Percentiles rank a stretch among this genome's conserved stretches.
These are phyloP conservation scores for Cyrtonyx montezumae DNA, from an alignment of 2,113 vertebrate species.

Conservation along the genomic window DNA sequence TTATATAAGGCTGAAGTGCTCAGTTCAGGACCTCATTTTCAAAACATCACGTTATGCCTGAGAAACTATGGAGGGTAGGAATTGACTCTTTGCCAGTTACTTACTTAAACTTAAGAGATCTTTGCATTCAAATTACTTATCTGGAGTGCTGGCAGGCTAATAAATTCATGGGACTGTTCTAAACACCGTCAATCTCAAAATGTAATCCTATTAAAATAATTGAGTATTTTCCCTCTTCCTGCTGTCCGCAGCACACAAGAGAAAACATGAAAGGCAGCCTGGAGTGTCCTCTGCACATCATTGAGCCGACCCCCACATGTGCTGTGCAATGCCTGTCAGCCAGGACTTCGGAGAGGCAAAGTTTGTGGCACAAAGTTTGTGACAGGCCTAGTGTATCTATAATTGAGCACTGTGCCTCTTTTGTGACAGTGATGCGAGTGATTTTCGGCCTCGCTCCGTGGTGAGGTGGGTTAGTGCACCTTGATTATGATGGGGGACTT, in stretches of 20 bases:
- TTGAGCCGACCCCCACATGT: background rate
- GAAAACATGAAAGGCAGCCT: constrained; percentile 47
- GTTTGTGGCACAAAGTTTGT: too few species aligned
- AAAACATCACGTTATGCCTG: constrained; percentile 2
- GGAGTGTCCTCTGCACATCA: constrained; percentile 61
- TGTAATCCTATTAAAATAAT: constrained; percentile 81
- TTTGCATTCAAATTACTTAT: constrained; percentile 68
- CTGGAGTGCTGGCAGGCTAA: constrained; percentile 72
- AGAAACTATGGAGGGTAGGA: constrained; percentile 13
- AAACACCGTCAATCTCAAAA: constrained; percentile 72
- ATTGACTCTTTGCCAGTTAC: constrained; percentile 70
- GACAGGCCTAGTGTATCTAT: rapidly evolving
- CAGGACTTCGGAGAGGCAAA: background rate
- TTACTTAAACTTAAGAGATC: constrained; percentile 77
- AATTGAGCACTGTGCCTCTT: rapidly evolving
- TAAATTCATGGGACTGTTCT: constrained; percentile 74
- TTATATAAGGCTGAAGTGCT: background rate
- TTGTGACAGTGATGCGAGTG: rapidly evolving
- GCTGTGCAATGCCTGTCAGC: background rate
- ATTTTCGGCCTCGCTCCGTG: background rate
- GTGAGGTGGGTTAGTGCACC: background rate
- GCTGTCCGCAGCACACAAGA: constrained; percentile 12
- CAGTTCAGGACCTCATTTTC: background rate
- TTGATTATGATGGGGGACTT: rapidly evolving
- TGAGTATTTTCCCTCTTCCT: constrained; percentile 68